Evolutionary conservation across 64 coral and sea anemone genomes (phyloP).

Genomic region (Montipora foliosa): DNA sequence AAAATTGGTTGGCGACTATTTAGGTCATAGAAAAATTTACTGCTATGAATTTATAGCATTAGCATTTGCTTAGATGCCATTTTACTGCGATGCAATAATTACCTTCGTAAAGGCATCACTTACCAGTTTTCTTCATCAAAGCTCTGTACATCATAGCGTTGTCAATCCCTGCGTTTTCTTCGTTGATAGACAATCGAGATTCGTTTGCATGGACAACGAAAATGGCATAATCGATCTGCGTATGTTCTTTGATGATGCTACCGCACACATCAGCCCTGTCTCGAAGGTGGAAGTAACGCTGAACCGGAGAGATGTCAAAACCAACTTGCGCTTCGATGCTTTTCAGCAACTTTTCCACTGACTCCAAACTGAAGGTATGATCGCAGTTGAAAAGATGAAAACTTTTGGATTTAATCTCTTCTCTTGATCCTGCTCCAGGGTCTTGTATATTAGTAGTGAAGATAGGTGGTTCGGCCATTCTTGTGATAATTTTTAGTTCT

Average conservation of each 20-base stretch:
- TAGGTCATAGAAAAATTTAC: no score
- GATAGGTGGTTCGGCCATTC: neutral
- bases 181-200: slow-evolving; percentile 74
- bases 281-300: slow-evolving; percentile 65
- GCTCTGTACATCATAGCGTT: slow-evolving; percentile 75
- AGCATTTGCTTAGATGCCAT: neutral
- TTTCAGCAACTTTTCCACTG: slow-evolving; percentile 34
- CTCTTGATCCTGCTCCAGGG: neutral
- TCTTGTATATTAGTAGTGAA: neutral
- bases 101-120: neutral
- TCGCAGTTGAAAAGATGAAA: slow-evolving; percentile 89
- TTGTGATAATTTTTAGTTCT: neutral
- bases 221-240: slow-evolving; percentile 53
- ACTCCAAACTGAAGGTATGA: slow-evolving; percentile 52
- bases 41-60: neutral
- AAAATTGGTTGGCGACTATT: no score
- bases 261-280: slow-evolving; percentile 45
- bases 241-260: neutral
- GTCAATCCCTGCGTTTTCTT: slow-evolving; percentile 66
- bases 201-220: slow-evolving; percentile 89
- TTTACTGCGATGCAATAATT: neutral
- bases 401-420: neutral
- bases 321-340: neutral
- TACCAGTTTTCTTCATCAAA: slow-evolving; percentile 70
- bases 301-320: neutral